These are phyloP conservation scores for Papilio dardanus DNA, from an alignment of 1,140 invertebrate genomes.

Conservation along the genomic window DNA sequence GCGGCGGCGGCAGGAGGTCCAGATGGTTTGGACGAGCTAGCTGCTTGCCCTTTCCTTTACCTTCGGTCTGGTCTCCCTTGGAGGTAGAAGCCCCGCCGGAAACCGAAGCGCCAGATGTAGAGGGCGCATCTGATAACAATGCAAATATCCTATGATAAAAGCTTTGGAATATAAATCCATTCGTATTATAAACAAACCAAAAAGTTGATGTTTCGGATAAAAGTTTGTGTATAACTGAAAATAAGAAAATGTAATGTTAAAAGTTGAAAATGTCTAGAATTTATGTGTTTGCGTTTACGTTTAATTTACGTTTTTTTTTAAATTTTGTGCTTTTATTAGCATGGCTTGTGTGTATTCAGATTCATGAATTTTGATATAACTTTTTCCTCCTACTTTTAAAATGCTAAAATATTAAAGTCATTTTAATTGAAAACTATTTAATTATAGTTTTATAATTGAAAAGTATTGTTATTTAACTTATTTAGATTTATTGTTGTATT, in stretches of 20 bases:
- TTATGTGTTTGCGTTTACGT: background rate
- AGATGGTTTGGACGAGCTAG: slow-evolving; percentile 82
- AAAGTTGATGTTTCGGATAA: background rate
- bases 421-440: too few relatives aligned
- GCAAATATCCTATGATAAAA: background rate
- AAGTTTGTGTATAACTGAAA: background rate
- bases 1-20: slow-evolving; percentile 85
- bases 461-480: too few relatives aligned
- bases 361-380: too few relatives aligned
- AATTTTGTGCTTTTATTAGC: too few relatives aligned
- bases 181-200: background rate
- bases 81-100: slow-evolving; percentile 58
- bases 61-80: slow-evolving; percentile 51
- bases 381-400: too few relatives aligned
- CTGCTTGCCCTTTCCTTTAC: slow-evolving; percentile 38
- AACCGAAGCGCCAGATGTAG: slow-evolving; percentile 66
- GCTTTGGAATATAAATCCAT: background rate
- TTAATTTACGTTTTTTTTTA: too few relatives aligned
- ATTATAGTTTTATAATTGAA: too few relatives aligned
- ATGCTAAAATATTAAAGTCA: too few relatives aligned
- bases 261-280: background rate
- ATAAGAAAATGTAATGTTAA: background rate
- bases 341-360: too few relatives aligned
- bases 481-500: too few relatives aligned
- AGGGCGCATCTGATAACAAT: slow-evolving; percentile 56